Evolutionary conservation across 2,113 vertebrate species (phyloP).

Genomic region (Oreocharis arfaki): DNA sequence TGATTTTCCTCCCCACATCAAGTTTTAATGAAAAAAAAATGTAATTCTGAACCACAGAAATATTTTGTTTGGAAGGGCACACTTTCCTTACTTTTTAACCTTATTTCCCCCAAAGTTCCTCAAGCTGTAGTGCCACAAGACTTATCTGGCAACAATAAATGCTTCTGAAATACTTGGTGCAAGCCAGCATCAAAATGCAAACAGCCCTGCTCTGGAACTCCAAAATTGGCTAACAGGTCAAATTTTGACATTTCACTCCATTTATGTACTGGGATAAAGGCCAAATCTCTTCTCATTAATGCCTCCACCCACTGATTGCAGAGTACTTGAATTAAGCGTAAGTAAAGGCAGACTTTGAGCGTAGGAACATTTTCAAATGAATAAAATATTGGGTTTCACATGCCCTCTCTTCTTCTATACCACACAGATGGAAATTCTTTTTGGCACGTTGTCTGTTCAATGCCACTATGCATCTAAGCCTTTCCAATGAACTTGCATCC

Average conservation of each 20-base stretch:
- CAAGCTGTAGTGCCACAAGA: neutral
- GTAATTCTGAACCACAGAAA: neutral
- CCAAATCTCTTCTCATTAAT: neutral
- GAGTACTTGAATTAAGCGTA: neutral
- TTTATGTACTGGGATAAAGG: neutral
- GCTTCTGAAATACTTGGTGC: neutral
- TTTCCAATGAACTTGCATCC: neutral
- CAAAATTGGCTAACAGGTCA: neutral
- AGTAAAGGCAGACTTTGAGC: neutral
- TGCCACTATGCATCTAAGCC: neutral
- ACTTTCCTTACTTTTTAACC: neutral
- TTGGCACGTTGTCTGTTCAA: accelerated
- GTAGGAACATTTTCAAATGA: neutral
- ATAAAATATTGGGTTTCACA: neutral
- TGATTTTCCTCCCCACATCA: neutral
- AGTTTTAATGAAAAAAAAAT: neutral
- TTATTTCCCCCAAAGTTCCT: neutral
- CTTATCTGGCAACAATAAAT: neutral
- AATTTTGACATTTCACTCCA: neutral
- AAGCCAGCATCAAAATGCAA: neutral
- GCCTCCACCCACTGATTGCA: neutral
- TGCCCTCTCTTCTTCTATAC: neutral
- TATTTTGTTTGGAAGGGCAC: neutral
- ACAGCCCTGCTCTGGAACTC: neutral
- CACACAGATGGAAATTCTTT: neutral